Conservation (phyloP, 2,888 invertebrate species). For the Hydrotaea diabolus region DNA sequence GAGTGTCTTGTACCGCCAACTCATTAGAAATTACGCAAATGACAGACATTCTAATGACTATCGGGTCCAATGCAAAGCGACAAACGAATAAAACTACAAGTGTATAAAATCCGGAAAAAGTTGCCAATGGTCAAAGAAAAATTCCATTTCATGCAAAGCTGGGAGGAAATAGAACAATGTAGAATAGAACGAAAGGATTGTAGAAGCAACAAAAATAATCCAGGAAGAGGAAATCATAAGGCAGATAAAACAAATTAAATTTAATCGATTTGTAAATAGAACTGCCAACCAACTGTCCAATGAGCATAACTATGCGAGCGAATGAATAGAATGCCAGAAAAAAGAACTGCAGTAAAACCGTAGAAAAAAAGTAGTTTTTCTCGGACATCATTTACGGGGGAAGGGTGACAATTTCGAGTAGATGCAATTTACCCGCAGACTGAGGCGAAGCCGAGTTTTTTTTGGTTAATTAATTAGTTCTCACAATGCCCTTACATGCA, state of each 20-base stretch:
- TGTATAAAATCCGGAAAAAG: slow-evolving; percentile 8
- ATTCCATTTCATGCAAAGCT: background rate
- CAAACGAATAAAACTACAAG: slow-evolving; percentile 50
- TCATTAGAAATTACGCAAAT: slow-evolving; percentile 66
- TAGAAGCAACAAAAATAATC: background rate
- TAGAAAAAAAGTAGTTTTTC: no score
- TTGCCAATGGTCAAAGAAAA: slow-evolving; percentile 16
- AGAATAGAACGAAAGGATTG: background rate
- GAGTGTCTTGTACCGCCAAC: slow-evolving; percentile 49
- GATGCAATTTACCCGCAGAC: no score
- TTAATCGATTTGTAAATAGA: slow-evolving; percentile 63
- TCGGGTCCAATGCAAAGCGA: slow-evolving; percentile 39
- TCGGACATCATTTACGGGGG: no score
- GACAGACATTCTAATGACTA: slow-evolving; percentile 47
- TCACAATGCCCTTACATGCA: no score
- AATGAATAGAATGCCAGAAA: no score
- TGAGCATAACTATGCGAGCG: slow-evolving; percentile 34
- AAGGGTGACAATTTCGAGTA: no score
- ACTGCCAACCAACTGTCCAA: slow-evolving; percentile 38
- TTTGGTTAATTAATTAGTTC: no score
- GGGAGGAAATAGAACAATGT: background rate
- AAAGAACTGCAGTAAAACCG: no score
- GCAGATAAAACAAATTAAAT: slow-evolving; percentile 64
- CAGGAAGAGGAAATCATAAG: slow-evolving; percentile 49
- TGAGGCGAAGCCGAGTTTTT: no score